These are phyloP conservation scores for Sternotherus odoratus DNA, from an alignment of 2,797 vertebrate genomes.

Conservation along the genomic window DNA sequence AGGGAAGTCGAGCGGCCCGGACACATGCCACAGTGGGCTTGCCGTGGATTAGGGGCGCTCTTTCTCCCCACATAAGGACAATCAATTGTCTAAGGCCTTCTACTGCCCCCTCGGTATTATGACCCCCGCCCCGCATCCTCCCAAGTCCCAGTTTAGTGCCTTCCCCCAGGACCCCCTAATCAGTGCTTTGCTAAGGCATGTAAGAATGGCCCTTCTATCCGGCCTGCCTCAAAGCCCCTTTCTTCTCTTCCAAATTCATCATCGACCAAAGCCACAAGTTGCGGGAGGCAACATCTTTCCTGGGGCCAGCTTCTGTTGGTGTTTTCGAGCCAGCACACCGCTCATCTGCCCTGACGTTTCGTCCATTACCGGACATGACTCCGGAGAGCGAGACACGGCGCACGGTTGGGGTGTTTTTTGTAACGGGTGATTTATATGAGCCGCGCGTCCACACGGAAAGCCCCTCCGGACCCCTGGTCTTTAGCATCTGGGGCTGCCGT, in stretches of 20 bases:
- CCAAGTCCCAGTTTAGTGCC: neutral
- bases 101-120: neutral
- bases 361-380: neutral
- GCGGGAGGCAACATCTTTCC: too few species aligned
- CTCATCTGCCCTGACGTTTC: neutral
- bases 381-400: neutral
- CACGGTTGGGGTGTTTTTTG: neutral
- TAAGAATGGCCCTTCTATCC: neutral
- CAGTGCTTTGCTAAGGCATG: neutral
- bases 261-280: neutral
- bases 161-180: too few species aligned
- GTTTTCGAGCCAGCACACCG: rapidly evolving
- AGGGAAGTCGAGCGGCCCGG: neutral
- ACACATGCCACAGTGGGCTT: neutral
- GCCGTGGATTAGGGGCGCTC: neutral
- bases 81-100: neutral
- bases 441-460: neutral
- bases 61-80: neutral
- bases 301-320: too few species aligned
- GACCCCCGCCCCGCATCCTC: neutral
- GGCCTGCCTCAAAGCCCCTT: neutral
- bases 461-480: neutral
- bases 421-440: neutral
- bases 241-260: neutral
- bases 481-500: neutral